Base-by-base conservation (phyloP, 2,888 invertebrate species). In the Nowickia ferox region DNA sequence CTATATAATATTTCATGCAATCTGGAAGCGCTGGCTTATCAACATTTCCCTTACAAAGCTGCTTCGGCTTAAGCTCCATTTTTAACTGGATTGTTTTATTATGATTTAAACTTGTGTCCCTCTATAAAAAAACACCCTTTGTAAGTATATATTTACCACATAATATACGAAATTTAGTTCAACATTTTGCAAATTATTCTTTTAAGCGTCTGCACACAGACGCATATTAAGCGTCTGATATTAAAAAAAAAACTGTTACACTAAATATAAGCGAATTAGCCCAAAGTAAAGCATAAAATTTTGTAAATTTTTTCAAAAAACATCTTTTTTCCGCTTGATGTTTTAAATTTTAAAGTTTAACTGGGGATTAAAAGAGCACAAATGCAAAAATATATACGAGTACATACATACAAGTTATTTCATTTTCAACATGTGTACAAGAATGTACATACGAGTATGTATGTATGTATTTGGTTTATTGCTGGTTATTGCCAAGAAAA, bases 341-440 rank as follows among this genome's bases (percentile, higher is more conserved):
- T 55, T 80, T 57, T 15, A 57, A 61, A 71, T 38, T 63, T 83
- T 72, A 83, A 78, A 76, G 83, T 86, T 83, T 76, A 86, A 83
- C 57, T 46, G 65, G 75, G 59, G 78, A 86, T 86, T 86, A 86
- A 79, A 17, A 66, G 51, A 76, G 66, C 68, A 74, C 13, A 72
- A 75, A 11, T 10, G 22, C 57, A 48, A 13, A 59, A 61, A 51
- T 8, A 44, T 17, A 48, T 80, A n/a, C n/a, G n/a, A n/a, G n/a
- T n/a, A 46, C 66, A 19, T 9, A 53, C 9, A n/a, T 8, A 66
- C 1, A 57, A 13, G 6, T 59, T n/a, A n/a, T 38, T 38, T 57
- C 15, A 44, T 19, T 19, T 42, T 42, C 8, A 65, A 46, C 30
- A 65, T 4, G 22, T 44, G 30, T 19, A 46, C 61, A 57, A 65